Evolutionary conservation across 2,797 vertebrate genomes (phyloP), one percentile per base, ranked within the genome.

Genomic region (Liasis olivaceus): DNA sequence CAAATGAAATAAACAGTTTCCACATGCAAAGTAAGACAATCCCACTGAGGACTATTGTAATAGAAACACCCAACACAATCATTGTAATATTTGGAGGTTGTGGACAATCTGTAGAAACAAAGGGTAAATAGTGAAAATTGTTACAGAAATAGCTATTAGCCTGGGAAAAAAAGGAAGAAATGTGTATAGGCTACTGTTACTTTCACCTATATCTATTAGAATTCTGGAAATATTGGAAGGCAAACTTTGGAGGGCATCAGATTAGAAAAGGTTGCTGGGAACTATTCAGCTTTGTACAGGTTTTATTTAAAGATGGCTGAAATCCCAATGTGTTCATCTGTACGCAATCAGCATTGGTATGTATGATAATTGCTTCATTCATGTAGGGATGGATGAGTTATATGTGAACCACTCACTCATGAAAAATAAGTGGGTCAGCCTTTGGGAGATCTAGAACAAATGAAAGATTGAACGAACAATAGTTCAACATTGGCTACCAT

Each of bases 1-100:
- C 99, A 96, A 99, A 97, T 1, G 99, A 99, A 90, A 99, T 98
- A 90, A 99, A 95, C 89, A 99, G 95, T 97, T 99, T 99, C 99
- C 99, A 99, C 96, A 98, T 98, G 24, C 97, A 98, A 93, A 99
- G 97, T 3, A 99, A 96, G 94, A 98, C 98, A 58, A 99, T 91
- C 56, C 99, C 99, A 0, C 99, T 99, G 56, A 98, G 98, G 91
- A 99, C 98, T 51, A 99, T 96, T n/a, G 99, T 98, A 36, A 99
- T 97, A 0, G 98, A 98, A 92, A 99, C 99, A 0, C 98, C 99
- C 94, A 99, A 92, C 93, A 99, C 98, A 91, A 99, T 99, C 98
- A 99, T 98, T 8, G 97, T 97, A 92, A 99, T 98, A 95, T 99
- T 98, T 69, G 98, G 99, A 90, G 98, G 97, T 93, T 98, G 97